Conservation (phyloP, 2,888 invertebrate species). For the Troides aeacus region DNA sequence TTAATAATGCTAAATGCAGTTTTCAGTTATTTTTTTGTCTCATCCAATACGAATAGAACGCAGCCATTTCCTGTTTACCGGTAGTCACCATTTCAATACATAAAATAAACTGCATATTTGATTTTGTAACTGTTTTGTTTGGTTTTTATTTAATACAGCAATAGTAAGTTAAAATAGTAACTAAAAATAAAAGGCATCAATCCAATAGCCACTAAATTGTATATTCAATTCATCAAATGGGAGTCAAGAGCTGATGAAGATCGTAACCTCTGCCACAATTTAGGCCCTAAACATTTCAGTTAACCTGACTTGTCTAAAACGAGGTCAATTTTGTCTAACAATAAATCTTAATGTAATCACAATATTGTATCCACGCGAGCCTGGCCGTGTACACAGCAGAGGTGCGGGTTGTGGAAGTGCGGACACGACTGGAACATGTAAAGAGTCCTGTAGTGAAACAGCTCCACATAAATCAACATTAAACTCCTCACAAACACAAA, state of each 20-base stretch:
- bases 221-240: constrained; percentile 17
- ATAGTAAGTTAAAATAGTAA: constrained; percentile 12
- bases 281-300: constrained; percentile 16
- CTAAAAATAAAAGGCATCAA: constrained; percentile 27
- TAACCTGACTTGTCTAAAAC: neutral
- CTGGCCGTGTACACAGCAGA: constrained; percentile 1
- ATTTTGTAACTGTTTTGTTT: neutral
- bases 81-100: too few species aligned
- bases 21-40: too few species aligned
- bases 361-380: constrained; percentile 11
- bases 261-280: constrained; percentile 18
- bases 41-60: too few species aligned
- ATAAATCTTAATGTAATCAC: constrained; percentile 20
- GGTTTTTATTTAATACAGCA: constrained; percentile 21
- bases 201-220: constrained; percentile 27
- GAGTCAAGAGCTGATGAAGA: constrained; percentile 16
- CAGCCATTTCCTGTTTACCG: too few species aligned
- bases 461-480: neutral
- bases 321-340: constrained; percentile 16
- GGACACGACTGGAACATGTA: constrained; percentile 2
- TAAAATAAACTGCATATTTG: too few species aligned
- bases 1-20: too few species aligned
- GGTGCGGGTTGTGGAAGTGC: neutral
- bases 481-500: constrained; percentile 14
- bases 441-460: constrained; percentile 8